Conservation (phyloP, 1,140 invertebrate species). For the Rhyzopertha dominica region DNA sequence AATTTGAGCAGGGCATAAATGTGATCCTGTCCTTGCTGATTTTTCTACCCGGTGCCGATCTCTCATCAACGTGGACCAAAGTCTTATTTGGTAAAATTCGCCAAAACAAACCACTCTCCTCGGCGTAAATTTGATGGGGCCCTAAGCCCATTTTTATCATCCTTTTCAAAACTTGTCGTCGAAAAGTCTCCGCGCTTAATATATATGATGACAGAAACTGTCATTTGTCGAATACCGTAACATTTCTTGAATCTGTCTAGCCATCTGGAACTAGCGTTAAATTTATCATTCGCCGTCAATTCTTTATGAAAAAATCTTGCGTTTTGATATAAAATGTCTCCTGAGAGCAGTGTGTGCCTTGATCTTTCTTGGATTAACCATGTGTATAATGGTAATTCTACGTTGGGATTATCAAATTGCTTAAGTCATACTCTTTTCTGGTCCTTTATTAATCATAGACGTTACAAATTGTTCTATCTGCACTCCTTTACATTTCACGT, state of each 20-base stretch:
- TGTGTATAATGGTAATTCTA: not conserved
- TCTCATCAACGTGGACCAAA: constrained; percentile 24
- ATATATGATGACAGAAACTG: not conserved
- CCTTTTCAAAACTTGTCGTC: constrained; percentile 3
- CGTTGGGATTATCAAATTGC: no score
- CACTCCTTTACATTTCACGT: no score
- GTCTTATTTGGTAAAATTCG: constrained; percentile 32
- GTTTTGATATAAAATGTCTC: not conserved
- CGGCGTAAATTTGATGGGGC: constrained; percentile 38
- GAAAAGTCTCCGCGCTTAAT: not conserved
- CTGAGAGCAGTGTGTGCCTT: not conserved
- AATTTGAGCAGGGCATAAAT: constrained; percentile 39
- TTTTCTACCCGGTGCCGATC: constrained; percentile 28
- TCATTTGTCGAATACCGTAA: constrained; percentile 1
- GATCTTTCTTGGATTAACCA: constrained; percentile 1
- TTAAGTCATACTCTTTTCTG: no score
- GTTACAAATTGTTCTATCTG: no score
- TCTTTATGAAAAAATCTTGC: not conserved
- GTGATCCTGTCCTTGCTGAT: constrained; percentile 38
- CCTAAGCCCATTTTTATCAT: constrained; percentile 9
- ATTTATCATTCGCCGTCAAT: not conserved
- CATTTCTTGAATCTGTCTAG: not conserved
- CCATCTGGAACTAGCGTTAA: not conserved
- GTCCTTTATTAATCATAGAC: no score
- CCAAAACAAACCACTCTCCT: constrained; percentile 38